Percentiles rank a stretch among this genome's conserved stretches.
phyloP scores from a whole-genome alignment of 2,113 vertebrate species.

The Tetrax tetrax region DNA sequence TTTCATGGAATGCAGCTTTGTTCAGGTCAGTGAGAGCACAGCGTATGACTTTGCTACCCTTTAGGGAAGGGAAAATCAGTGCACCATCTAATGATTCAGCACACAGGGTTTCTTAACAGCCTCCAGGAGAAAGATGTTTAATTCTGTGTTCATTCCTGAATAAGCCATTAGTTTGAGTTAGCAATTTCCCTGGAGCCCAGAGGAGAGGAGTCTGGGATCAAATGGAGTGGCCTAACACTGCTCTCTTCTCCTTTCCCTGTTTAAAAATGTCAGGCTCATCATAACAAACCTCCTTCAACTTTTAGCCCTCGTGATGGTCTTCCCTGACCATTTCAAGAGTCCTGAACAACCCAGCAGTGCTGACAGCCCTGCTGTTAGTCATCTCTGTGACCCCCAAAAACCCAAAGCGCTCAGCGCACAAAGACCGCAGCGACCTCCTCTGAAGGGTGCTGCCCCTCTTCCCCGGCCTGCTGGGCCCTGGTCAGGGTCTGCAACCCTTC shows the following conservation, averaged over 20 bases:
- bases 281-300: neutral
- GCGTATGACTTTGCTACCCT: slow-evolving; percentile 8
- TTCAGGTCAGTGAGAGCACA: slow-evolving; percentile 52
- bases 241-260: neutral
- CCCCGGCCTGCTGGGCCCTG: neutral
- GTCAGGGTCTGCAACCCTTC: neutral
- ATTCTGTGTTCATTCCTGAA: slow-evolving; percentile 38
- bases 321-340: neutral
- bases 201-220: slow-evolving; percentile 33
- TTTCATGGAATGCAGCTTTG: slow-evolving; percentile 17
- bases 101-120: slow-evolving; percentile 15
- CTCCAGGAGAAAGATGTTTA: neutral
- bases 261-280: neutral
- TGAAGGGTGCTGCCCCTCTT: neutral
- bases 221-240: neutral
- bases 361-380: neutral
- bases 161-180: slow-evolving; percentile 53
- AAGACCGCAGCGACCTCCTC: neutral
- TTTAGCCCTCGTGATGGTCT: neutral
- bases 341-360: neutral
- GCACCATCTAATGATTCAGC: slow-evolving; percentile 53
- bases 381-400: neutral
- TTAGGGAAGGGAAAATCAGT: slow-evolving; percentile 7
- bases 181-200: slow-evolving; percentile 26
- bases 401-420: rapidly evolving